These are phyloP conservation scores for Drosophila pachea DNA, from an alignment of 1,140 invertebrate genomes.

Conservation along the genomic window DNA sequence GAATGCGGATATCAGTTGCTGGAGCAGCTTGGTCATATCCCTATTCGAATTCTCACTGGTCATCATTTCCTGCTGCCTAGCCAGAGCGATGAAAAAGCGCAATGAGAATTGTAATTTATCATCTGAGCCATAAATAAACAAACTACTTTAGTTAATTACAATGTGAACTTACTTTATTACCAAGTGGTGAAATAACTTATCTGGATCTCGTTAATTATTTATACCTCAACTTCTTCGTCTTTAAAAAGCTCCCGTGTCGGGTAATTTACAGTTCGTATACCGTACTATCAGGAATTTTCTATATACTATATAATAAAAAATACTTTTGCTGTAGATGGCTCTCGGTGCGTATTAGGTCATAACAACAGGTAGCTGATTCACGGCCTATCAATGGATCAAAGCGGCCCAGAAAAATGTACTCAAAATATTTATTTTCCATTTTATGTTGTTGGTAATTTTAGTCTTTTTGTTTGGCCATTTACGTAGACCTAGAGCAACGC, in stretches of 20 bases:
- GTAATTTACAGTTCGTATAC: slow-evolving; percentile 33
- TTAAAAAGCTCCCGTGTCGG: no score
- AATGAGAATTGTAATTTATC: slow-evolving; percentile 26
- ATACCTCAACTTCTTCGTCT: slow-evolving; percentile 12
- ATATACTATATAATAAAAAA: background rate
- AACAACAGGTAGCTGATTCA: slow-evolving; percentile 26
- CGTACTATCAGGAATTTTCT: slow-evolving; percentile 11
- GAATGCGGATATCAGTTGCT: slow-evolving; percentile 82
- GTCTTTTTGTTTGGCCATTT: background rate
- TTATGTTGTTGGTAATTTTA: background rate
- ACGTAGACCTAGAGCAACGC: slow-evolving; percentile 4
- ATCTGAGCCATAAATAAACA: slow-evolving; percentile 36
- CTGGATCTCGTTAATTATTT: background rate
- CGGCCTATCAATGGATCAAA: slow-evolving; percentile 33
- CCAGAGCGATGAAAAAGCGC: slow-evolving; percentile 81
- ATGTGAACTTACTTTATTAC: slow-evolving; percentile 1
- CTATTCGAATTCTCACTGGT: slow-evolving; percentile 76
- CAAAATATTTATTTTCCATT: slow-evolving; percentile 8
- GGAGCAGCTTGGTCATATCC: slow-evolving; percentile 84
- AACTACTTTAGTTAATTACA: slow-evolving; percentile 25
- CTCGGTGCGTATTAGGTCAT: slow-evolving; percentile 30
- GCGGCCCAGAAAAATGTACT: slow-evolving; percentile 4
- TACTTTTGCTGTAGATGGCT: background rate
- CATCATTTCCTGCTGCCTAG: slow-evolving; percentile 66
- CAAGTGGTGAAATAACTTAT: background rate